Percentiles rank a stretch among this genome's conserved stretches.
These are phyloP conservation scores for Uloborus plumipes DNA, from an alignment of 2,888 invertebrate genomes.

Conservation along the genomic window DNA sequence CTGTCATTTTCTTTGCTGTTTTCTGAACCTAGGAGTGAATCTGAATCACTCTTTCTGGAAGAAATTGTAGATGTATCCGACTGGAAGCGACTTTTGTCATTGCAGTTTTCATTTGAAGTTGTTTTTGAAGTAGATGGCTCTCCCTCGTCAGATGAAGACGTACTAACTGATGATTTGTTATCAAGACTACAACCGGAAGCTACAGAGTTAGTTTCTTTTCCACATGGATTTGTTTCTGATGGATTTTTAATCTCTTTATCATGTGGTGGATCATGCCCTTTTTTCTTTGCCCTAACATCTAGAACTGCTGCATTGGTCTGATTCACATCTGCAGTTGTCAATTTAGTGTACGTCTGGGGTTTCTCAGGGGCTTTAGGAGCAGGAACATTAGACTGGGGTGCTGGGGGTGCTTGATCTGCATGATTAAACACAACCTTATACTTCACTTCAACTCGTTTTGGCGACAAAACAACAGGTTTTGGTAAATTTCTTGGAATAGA, in stretches of 20 bases:
- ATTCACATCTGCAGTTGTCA: background rate
- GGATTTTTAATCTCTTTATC: background rate
- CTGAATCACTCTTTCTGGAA: slow-evolving; percentile 8
- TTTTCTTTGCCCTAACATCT: slow-evolving; percentile 24
- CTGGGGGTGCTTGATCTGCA: background rate
- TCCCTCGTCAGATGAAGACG: background rate
- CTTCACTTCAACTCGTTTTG: slow-evolving; percentile 30
- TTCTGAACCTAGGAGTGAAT: background rate
- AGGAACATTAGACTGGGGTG: background rate
- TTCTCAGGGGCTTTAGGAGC: background rate
- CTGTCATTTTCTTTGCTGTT: slow-evolving; percentile 47
- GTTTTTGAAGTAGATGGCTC: background rate
- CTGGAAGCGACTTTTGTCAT: slow-evolving; percentile 1
- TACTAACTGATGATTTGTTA: background rate
- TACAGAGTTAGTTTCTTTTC: slow-evolving; percentile 5
- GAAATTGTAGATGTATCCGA: background rate
- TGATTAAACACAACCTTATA: background rate
- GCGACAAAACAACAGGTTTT: slow-evolving; percentile 56
- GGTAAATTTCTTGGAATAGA: slow-evolving; percentile 47
- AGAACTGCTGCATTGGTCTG: background rate
- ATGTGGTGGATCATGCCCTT: slow-evolving; percentile 25
- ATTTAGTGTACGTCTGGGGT: background rate
- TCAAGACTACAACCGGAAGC: background rate
- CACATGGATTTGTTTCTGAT: slow-evolving; percentile 6
- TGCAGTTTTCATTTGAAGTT: slow-evolving; percentile 13